Conservation (phyloP, 2,888 invertebrate species). For the Ariolimax columbianus region DNA sequence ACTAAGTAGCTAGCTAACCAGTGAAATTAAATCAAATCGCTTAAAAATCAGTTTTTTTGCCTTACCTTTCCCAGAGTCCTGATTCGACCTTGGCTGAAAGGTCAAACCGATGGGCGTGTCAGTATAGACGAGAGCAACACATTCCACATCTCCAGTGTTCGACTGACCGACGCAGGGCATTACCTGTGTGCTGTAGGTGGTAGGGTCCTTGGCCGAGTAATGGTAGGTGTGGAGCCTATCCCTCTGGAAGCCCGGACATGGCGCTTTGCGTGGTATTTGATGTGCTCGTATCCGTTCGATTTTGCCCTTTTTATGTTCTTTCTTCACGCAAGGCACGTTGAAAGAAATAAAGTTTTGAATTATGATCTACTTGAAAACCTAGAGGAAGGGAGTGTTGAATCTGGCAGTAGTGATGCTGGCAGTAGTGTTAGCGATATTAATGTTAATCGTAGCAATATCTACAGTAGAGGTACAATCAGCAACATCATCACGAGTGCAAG, state of each 20-base stretch:
- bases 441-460: neutral
- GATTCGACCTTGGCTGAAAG: slow-evolving; percentile 19
- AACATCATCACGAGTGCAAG: neutral
- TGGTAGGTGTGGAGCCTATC: slow-evolving; percentile 25
- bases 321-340: slow-evolving; percentile 33
- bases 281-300: slow-evolving; percentile 34
- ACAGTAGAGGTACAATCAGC: neutral
- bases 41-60: no score
- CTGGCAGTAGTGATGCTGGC: neutral
- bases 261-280: slow-evolving; percentile 42
- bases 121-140: slow-evolving; percentile 43
- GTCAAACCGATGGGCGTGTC: slow-evolving; percentile 31
- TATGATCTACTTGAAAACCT: slow-evolving; percentile 29
- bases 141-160: slow-evolving; percentile 37
- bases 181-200: slow-evolving; percentile 42
- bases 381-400: neutral
- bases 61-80: slow-evolving; percentile 17
- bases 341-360: slow-evolving; percentile 47
- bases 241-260: neutral
- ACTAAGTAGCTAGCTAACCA: no score
- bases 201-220: slow-evolving; percentile 32
- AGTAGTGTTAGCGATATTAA: slow-evolving; percentile 18
- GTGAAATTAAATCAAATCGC: no score
- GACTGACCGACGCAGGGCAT: slow-evolving; percentile 24
- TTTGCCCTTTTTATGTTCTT: slow-evolving; percentile 43